Conservation (phyloP, 2,888 invertebrate species). For the Orthosia gothica region DNA sequence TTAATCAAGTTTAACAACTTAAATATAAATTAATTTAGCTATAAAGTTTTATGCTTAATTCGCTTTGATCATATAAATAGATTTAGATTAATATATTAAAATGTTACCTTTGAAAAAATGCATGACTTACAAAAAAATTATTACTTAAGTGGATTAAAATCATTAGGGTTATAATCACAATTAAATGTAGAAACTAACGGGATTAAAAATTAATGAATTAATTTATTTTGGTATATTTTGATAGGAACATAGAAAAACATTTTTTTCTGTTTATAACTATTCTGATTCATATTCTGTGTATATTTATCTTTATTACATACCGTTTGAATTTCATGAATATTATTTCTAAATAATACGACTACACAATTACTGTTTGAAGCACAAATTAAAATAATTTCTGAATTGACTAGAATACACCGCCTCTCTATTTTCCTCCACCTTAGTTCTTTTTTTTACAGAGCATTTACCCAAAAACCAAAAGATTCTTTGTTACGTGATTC, state of each 20-base stretch:
- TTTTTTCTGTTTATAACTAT: background rate
- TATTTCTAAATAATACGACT: background rate
- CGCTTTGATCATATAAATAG: conserved; percentile 23
- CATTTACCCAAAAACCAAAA: conserved; percentile 30
- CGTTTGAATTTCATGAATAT: background rate
- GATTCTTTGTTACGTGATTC: conserved; percentile 31
- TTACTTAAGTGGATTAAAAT: conserved; percentile 11
- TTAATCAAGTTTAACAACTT: conserved; percentile 54
- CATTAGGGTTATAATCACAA: conserved; percentile 3
- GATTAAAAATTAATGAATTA: background rate
- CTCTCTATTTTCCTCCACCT: background rate
- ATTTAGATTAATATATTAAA: conserved; percentile 12
- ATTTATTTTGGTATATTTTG: background rate
- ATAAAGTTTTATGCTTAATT: conserved; percentile 41
- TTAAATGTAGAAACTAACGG: background rate
- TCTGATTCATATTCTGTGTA: background rate
- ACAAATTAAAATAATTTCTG: background rate
- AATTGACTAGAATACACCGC: background rate
- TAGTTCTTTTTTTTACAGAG: background rate
- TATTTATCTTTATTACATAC: background rate
- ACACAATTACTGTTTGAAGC: too few species aligned
- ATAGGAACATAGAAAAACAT: background rate
- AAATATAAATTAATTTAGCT: conserved; percentile 46
- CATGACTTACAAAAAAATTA: conserved; percentile 21
- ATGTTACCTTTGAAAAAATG: background rate